Percentiles rank a stretch among this genome's conserved stretches.
Evolutionary conservation across 2,797 vertebrate species (phyloP).

Genomic region (Sitta carolinensis): DNA sequence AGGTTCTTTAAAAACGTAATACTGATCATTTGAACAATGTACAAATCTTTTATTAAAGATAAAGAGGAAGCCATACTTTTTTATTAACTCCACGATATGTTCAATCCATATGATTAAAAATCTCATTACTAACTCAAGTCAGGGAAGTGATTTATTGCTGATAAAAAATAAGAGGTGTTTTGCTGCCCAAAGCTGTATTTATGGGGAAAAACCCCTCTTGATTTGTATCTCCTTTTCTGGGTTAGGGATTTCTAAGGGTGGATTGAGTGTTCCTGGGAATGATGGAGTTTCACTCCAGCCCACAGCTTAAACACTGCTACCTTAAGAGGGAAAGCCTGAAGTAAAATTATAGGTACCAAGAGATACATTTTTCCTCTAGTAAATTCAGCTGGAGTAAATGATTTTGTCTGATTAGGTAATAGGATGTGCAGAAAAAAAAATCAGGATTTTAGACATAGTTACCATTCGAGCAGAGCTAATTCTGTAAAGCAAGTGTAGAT

Average conservation of each 20-base stretch:
- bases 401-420: slow-evolving; percentile 2
- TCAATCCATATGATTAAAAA: slow-evolving; percentile 78
- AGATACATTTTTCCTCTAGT: neutral
- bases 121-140: slow-evolving; percentile 73
- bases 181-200: slow-evolving; percentile 66
- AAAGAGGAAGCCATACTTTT: slow-evolving; percentile 75
- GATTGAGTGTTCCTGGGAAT: slow-evolving; percentile 35
- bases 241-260: slow-evolving; percentile 65
- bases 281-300: neutral
- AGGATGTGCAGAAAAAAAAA: neutral
- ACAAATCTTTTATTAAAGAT: slow-evolving; percentile 82
- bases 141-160: slow-evolving; percentile 71
- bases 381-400: neutral
- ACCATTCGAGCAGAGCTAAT: neutral
- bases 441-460: neutral
- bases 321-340: slow-evolving; percentile 50
- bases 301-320: slow-evolving; percentile 42
- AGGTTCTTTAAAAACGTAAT: slow-evolving; percentile 73
- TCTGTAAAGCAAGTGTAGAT: neutral
- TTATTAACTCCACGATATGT: slow-evolving; percentile 76
- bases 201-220: slow-evolving; percentile 15
- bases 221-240: slow-evolving; percentile 53
- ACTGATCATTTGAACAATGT: slow-evolving; percentile 73
- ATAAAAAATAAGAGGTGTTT: slow-evolving; percentile 60
- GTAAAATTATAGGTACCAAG: neutral